Percentiles rank a stretch among this genome's conserved stretches.
Conservation (phyloP, 2,888 invertebrate genomes). For the Koerneria pararmatus region DNA sequence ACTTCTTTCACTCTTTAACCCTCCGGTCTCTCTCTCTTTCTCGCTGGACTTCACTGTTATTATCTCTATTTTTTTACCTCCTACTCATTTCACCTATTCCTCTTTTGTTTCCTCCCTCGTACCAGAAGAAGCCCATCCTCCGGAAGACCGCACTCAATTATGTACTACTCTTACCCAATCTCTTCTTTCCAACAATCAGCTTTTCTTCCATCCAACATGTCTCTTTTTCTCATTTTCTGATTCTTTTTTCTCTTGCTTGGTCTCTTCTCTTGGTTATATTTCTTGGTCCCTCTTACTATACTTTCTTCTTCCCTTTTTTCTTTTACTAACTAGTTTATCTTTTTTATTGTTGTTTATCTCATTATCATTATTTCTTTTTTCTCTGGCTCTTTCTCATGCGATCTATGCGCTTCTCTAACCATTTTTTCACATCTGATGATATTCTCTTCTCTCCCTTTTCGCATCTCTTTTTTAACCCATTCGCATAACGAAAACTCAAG, state of each 20-base stretch:
- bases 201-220: neutral
- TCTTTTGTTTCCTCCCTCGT: too few relatives aligned
- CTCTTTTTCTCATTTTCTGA: neutral
- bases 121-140: too few relatives aligned
- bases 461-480: too few relatives aligned
- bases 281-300: constrained; percentile 4
- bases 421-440: too few relatives aligned
- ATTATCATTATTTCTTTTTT: neutral
- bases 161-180: too few relatives aligned
- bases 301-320: constrained; percentile 2
- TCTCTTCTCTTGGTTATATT: constrained; percentile 23
- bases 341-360: constrained; percentile 1
- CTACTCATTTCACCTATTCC: too few relatives aligned
- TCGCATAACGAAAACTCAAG: too few relatives aligned
- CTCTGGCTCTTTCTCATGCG: neutral
- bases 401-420: too few relatives aligned
- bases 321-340: neutral
- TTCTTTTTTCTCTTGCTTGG: constrained; percentile 6
- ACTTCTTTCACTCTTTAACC: neutral
- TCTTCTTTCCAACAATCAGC: neutral
- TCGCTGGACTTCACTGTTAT: too few relatives aligned
- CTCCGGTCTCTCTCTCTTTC: neutral
- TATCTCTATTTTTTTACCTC: too few relatives aligned
- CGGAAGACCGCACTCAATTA: too few relatives aligned
- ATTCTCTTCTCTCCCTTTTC: too few relatives aligned